A percentile compares a stretch with the other conserved stretches of the same genome.
phyloP scores from a whole-genome alignment of 2,797 vertebrate genomes.

The Falco columbarius region DNA sequence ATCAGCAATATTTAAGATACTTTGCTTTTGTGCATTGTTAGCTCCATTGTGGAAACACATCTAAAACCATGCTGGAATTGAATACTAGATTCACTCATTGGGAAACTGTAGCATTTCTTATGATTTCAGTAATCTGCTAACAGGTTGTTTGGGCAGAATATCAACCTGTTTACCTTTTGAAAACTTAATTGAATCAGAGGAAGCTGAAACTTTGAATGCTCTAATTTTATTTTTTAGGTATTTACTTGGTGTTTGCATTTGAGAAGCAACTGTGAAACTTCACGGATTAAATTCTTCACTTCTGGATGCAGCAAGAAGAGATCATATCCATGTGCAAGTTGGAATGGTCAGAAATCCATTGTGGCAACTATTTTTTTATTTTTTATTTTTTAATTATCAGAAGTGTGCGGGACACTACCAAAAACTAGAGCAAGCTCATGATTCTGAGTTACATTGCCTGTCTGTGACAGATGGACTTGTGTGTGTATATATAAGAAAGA shows the following conservation, averaged over 20 bases:
- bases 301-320: neutral
- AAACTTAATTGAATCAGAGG: neutral
- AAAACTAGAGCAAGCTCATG: slow-evolving; percentile 60
- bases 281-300: neutral
- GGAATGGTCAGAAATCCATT: slow-evolving; percentile 56
- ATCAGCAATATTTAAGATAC: neutral
- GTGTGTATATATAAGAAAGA: slow-evolving; percentile 69
- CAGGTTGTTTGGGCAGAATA: neutral
- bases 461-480: slow-evolving; percentile 77
- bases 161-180: neutral
- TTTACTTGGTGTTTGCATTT: slow-evolving; percentile 95
- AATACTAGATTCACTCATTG: neutral
- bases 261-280: slow-evolving; percentile 85
- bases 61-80: neutral
- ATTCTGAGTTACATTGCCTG: slow-evolving; percentile 67
- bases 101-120: neutral
- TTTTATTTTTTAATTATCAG: slow-evolving; percentile 69
- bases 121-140: neutral
- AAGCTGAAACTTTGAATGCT: neutral
- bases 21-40: neutral
- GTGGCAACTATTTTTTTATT: slow-evolving; percentile 71
- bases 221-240: slow-evolving; percentile 77
- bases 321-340: slow-evolving; percentile 23
- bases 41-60: neutral
- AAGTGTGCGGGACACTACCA: slow-evolving; percentile 66